phyloP scores from a whole-genome alignment of 2,113 vertebrate species.

The Pseudopipra pipra region DNA sequence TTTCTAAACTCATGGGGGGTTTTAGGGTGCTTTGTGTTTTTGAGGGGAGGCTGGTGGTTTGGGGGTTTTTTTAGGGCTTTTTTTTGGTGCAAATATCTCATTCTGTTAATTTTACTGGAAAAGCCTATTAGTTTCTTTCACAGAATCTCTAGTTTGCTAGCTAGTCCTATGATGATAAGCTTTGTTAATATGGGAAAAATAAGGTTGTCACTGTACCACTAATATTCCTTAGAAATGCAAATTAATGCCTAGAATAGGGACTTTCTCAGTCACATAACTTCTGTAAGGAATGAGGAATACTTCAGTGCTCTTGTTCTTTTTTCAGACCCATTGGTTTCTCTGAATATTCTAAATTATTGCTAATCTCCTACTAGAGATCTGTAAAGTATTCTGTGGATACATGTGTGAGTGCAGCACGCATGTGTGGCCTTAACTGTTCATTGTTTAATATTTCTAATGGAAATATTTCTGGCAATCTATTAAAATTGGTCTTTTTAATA shows the following conservation, averaged over 20 bases:
- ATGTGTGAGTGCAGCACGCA: not conserved
- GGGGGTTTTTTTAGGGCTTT: rapidly evolving
- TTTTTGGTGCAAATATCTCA: not conserved
- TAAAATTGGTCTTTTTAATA: not conserved
- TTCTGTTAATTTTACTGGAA: not conserved
- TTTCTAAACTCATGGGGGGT: not conserved
- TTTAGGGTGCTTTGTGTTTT: not conserved
- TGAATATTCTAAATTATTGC: not conserved
- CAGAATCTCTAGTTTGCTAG: not conserved
- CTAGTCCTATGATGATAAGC: not conserved
- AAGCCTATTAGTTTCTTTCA: not conserved
- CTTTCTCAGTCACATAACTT: not conserved
- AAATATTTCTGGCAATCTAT: not conserved
- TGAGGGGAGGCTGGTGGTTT: not conserved
- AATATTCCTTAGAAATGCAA: not conserved
- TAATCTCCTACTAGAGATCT: not conserved
- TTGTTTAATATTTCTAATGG: not conserved
- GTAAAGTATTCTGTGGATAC: not conserved
- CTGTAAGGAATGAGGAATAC: not conserved
- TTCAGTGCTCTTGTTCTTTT: not conserved
- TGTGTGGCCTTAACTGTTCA: not conserved
- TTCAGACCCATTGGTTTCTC: not conserved
- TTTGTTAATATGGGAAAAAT: not conserved
- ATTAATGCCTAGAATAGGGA: not conserved
- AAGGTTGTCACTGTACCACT: not conserved